phyloP scores from a whole-genome alignment of 2,888 invertebrate species.

The Amiota mariae region DNA sequence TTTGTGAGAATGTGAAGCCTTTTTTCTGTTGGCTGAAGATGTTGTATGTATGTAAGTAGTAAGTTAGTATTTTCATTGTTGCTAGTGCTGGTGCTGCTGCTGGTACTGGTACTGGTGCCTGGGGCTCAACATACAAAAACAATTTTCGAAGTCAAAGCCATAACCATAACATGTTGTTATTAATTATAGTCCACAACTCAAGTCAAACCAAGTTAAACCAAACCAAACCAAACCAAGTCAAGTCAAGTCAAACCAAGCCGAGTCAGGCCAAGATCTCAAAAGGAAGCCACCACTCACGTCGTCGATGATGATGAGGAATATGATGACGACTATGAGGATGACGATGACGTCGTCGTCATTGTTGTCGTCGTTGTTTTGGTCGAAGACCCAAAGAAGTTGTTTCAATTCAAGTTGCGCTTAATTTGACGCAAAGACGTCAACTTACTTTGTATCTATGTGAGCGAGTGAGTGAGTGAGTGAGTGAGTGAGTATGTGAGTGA shows the following conservation, averaged over 20 bases:
- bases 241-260: background rate
- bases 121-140: constrained; percentile 50
- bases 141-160: constrained; percentile 56
- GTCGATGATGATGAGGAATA: constrained; percentile 8
- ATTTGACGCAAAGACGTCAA: constrained; percentile 66
- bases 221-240: constrained; percentile 16
- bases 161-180: constrained; percentile 68
- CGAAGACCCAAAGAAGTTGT: background rate
- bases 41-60: background rate
- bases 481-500: background rate
- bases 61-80: background rate
- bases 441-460: background rate
- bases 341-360: too few relatives aligned
- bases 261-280: constrained; percentile 26
- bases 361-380: too few relatives aligned
- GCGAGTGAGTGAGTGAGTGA: background rate
- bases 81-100: background rate
- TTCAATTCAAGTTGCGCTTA: constrained; percentile 56
- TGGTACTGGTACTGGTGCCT: background rate
- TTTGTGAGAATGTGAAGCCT: background rate
- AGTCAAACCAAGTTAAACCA: constrained; percentile 23
- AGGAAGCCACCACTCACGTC: constrained; percentile 46
- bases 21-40: background rate
- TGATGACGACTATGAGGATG: too few relatives aligned
- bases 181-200: constrained; percentile 66